Conservation (phyloP, 2,113 vertebrate species). For the Rhynchopsitta pachyrhyncha region DNA sequence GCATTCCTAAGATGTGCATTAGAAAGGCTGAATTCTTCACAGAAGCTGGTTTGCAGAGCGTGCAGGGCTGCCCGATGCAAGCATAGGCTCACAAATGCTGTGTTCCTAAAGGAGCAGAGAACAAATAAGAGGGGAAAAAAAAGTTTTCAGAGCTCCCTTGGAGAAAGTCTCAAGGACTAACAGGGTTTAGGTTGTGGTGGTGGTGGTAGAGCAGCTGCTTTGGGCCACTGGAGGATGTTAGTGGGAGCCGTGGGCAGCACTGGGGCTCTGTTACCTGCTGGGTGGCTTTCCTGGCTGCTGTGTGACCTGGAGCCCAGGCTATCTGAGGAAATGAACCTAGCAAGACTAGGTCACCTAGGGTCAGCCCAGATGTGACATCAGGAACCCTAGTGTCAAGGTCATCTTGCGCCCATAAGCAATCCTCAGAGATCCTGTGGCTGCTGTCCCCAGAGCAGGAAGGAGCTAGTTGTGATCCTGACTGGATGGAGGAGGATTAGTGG, state of each 20-base stretch:
- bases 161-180: background rate
- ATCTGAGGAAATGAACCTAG: rapidly evolving
- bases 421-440: background rate
- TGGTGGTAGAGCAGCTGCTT: background rate
- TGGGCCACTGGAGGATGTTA: background rate
- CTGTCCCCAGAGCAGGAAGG: background rate
- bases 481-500: background rate
- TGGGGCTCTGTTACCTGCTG: background rate
- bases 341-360: background rate
- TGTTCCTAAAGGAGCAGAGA: background rate
- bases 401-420: rapidly evolving
- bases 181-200: background rate
- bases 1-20: conserved; percentile 32
- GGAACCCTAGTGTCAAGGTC: background rate
- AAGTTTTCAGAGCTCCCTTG: background rate
- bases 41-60: background rate
- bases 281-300: background rate
- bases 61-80: background rate
- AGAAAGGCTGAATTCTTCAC: background rate
- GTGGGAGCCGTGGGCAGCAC: background rate
- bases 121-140: background rate
- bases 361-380: background rate
- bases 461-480: background rate
- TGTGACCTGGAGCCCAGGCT: background rate
- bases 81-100: background rate